Evolutionary conservation across 2,797 vertebrate species (phyloP).

Genomic region (Pogoniulus pusillus): DNA sequence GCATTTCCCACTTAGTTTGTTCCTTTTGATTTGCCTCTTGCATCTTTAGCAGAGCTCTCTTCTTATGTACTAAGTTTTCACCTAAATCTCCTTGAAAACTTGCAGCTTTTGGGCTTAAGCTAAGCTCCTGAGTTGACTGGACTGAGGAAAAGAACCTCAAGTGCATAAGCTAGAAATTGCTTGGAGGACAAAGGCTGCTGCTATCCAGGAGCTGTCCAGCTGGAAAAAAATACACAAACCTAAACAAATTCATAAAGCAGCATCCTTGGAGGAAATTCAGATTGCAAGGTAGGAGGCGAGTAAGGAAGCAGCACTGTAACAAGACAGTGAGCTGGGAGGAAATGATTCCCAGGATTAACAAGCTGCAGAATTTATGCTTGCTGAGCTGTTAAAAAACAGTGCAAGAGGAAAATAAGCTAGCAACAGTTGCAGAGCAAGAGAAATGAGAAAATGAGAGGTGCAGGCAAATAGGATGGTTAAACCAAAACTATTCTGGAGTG

Average conservation of each 20-base stretch:
- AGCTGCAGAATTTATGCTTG: slow-evolving; percentile 19
- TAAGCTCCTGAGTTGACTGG: neutral
- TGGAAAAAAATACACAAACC: neutral
- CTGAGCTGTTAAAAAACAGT: slow-evolving; percentile 36
- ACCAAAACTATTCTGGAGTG: neutral
- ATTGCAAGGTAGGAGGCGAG: neutral
- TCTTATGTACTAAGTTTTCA: neutral
- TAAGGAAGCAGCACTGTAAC: neutral
- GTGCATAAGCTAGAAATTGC: neutral
- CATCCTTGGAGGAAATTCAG: slow-evolving; percentile 1
- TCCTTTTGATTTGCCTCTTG: slow-evolving; percentile 17
- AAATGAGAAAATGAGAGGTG: slow-evolving; percentile 10
- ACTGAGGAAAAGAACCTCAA: neutral
- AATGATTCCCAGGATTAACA: slow-evolving; percentile 35
- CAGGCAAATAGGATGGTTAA: neutral
- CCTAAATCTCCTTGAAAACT: slow-evolving; percentile 15
- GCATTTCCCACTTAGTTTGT: neutral
- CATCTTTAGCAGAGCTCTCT: neutral
- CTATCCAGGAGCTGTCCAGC: neutral
- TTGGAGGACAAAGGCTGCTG: neutral
- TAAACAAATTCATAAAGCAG: neutral
- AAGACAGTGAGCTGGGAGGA: slow-evolving; percentile 4
- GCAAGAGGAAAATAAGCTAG: slow-evolving; percentile 25
- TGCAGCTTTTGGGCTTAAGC: neutral
- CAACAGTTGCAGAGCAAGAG: slow-evolving; percentile 8